phyloP scores from a whole-genome alignment of 2,113 vertebrate species.

The Sciurus niger region DNA sequence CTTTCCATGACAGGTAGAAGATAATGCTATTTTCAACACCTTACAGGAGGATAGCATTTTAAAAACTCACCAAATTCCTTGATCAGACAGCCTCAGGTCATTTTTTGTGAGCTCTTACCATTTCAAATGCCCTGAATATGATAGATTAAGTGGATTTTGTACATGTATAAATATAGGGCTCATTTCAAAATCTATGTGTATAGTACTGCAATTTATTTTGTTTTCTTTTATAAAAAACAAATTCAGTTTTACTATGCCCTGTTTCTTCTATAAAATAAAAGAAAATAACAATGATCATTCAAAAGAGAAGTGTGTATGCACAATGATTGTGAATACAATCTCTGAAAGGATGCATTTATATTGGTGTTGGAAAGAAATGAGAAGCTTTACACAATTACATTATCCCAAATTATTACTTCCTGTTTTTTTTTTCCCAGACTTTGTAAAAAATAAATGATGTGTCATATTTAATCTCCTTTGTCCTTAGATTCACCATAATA shows the following conservation, averaged over 20 bases:
- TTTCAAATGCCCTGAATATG: conserved; percentile 2
- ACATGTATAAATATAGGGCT: conserved; percentile 41
- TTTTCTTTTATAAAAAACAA: conserved; percentile 35
- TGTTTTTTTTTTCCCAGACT: conserved; percentile 80
- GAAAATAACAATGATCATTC: conserved; percentile 12
- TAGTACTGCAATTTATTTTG: background rate
- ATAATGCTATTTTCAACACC: background rate
- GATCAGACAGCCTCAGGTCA: background rate
- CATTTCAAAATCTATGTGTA: background rate
- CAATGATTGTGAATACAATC: conserved; percentile 18
- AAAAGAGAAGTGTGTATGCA: background rate
- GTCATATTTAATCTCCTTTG: conserved; percentile 77
- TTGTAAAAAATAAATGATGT: conserved; percentile 80
- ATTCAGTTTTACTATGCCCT: conserved; percentile 22
- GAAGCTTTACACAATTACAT: conserved; percentile 60
- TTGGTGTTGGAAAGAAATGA: conserved; percentile 62
- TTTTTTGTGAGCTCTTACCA: background rate
- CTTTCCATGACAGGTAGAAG: background rate
- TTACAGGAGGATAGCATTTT: background rate
- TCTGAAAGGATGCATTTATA: conserved; percentile 40
- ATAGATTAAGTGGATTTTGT: background rate
- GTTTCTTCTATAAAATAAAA: conserved; percentile 59
- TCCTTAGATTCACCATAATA: conserved; percentile 78
- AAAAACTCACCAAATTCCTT: conserved; percentile 1
- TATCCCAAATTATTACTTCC: conserved; percentile 78